These are phyloP conservation scores for Latrodectus geometricus DNA, from an alignment of 1,140 invertebrate genomes.

Conservation along the genomic window DNA sequence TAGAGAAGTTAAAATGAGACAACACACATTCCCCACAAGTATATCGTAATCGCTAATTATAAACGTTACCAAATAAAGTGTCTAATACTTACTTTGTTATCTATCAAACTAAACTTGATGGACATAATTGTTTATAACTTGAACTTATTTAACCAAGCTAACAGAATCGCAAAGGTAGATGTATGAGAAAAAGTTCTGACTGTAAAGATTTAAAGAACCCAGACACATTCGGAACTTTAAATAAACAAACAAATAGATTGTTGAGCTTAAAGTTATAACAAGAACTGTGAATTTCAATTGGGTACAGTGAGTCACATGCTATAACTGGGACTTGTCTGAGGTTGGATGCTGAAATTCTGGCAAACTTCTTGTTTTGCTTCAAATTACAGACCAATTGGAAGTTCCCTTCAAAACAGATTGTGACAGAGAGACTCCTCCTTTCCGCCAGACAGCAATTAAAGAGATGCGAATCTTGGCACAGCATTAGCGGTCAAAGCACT, in stretches of 20 bases:
- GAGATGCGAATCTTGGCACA: conserved; percentile 30
- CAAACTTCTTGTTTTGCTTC: conserved; percentile 52
- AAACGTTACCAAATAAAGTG: too few relatives aligned
- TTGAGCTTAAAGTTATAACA: conserved; percentile 48
- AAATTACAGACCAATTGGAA: conserved; percentile 58
- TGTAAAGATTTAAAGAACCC: not conserved
- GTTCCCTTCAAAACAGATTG: conserved; percentile 30
- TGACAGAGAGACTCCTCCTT: conserved; percentile 1
- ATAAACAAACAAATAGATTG: conserved; percentile 34
- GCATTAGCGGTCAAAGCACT: conserved; percentile 52
- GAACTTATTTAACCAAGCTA: too few relatives aligned
- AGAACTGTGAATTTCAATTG: conserved; percentile 33
- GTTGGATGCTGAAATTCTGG: conserved; percentile 48
- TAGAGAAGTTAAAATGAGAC: too few relatives aligned
- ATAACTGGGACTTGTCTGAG: conserved; percentile 41
- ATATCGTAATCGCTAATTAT: too few relatives aligned
- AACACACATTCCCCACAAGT: too few relatives aligned
- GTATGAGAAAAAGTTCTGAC: not conserved
- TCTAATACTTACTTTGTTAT: too few relatives aligned
- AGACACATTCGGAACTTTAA: conserved; percentile 25
- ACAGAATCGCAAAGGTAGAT: not conserved
- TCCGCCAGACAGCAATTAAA: conserved; percentile 44
- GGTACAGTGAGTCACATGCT: conserved; percentile 45
- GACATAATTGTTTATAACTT: too few relatives aligned
- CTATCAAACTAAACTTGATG: too few relatives aligned